Evolutionary conservation across 2,113 vertebrate genomes (phyloP).

Genomic region (Cnemophilus loriae): DNA sequence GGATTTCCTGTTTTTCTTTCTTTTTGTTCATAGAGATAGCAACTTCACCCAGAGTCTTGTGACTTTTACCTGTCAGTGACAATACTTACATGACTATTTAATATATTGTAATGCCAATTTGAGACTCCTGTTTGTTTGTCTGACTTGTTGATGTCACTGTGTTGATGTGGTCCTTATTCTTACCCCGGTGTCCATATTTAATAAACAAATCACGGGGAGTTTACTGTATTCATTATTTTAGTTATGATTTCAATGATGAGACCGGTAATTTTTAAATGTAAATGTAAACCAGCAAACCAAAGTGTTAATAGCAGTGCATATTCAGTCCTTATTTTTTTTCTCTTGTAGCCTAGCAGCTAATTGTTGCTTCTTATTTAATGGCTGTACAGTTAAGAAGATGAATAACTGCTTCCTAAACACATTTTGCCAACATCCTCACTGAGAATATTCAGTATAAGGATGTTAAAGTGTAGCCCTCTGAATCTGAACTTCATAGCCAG

Average conservation of each 20-base stretch:
- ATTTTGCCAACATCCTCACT: neutral
- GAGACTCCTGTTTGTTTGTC: neutral
- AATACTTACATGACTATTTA: neutral
- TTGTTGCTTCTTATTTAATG: neutral
- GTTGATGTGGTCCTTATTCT: neutral
- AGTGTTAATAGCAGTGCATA: neutral
- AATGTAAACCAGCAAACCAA: neutral
- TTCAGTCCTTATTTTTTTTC: neutral
- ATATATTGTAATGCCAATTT: neutral
- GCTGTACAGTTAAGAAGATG: neutral
- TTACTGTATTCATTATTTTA: neutral
- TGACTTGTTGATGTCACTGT: neutral
- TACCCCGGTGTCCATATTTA: neutral
- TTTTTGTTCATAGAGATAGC: neutral
- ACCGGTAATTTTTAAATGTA: neutral
- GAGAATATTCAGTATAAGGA: neutral
- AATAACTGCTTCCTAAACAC: neutral
- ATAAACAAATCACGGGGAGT: neutral
- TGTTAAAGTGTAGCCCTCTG: neutral
- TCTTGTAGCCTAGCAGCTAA: neutral
- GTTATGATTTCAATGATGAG: rapidly evolving
- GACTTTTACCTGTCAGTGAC: neutral
- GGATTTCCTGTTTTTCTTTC: neutral
- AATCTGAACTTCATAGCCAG: neutral
- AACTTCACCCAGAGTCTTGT: neutral